phyloP scores from a whole-genome alignment of 2,888 invertebrate genomes.

The Caenorhabditis panamensis region DNA sequence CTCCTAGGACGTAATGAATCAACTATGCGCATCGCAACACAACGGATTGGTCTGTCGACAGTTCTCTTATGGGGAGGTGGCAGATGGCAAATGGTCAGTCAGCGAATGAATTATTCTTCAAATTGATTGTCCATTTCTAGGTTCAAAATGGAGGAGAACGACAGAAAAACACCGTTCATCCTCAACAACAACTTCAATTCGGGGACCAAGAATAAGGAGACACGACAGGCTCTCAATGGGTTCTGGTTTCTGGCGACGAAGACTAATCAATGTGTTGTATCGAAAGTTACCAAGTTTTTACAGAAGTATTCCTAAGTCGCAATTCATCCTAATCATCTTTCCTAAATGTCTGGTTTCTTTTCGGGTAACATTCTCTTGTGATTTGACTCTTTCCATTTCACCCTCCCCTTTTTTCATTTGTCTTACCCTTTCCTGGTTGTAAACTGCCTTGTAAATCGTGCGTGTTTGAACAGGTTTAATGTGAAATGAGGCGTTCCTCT shows the following conservation, averaged over 20 bases:
- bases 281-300: slow-evolving; percentile 55
- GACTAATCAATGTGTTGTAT: slow-evolving; percentile 50
- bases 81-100: slow-evolving; percentile 78
- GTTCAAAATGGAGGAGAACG: slow-evolving; percentile 44
- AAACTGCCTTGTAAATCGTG: slow-evolving; percentile 51
- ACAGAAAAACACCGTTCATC: slow-evolving; percentile 68
- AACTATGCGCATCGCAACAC: slow-evolving; percentile 71
- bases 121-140: slow-evolving; percentile 22
- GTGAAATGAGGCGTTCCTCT: slow-evolving; percentile 58
- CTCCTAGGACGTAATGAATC: slow-evolving; percentile 78
- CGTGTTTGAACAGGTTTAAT: slow-evolving; percentile 62
- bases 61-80: slow-evolving; percentile 75
- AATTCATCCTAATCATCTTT: background rate
- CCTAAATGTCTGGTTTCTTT: background rate
- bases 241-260: slow-evolving; percentile 74
- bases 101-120: background rate
- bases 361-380: slow-evolving; percentile 5
- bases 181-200: slow-evolving; percentile 80
- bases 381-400: slow-evolving; percentile 11
- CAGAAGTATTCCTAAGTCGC: slow-evolving; percentile 9
- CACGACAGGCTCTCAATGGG: slow-evolving; percentile 75
- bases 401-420: too few species aligned
- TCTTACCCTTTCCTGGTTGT: slow-evolving; percentile 61
- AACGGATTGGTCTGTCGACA: slow-evolving; percentile 74
- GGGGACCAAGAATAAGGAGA: slow-evolving; percentile 76